These are phyloP conservation scores for Hyla sarda DNA, from an alignment of 2,113 vertebrate genomes.

Conservation along the genomic window DNA sequence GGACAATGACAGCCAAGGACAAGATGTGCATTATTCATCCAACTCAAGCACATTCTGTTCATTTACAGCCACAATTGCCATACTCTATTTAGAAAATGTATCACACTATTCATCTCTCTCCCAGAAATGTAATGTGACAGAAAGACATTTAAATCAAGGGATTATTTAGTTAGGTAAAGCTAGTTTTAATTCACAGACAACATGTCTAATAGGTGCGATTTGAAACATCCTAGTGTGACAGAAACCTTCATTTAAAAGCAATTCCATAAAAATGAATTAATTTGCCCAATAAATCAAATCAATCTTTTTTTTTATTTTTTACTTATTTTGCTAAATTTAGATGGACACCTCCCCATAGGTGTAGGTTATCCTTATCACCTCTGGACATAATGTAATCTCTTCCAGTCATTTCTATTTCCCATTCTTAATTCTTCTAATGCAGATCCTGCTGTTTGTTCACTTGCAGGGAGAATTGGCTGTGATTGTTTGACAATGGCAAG, in stretches of 20 bases:
- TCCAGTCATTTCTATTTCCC: conserved; percentile 33
- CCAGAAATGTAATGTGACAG: conserved; percentile 37
- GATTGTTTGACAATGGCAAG: conserved; percentile 50
- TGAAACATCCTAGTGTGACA: conserved; percentile 8
- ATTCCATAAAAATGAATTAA: conserved; percentile 53
- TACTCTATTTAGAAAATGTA: conserved; percentile 38
- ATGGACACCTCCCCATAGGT: conserved; percentile 57
- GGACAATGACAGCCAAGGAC: conserved; percentile 21
- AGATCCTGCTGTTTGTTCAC: conserved; percentile 49
- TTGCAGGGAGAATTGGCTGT: conserved; percentile 42
- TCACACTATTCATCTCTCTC: conserved; percentile 15
- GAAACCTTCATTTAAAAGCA: conserved; percentile 53
- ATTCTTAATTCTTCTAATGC: conserved; percentile 53
- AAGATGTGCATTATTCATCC: conserved; percentile 7
- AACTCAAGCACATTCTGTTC: conserved; percentile 20
- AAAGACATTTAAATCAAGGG: conserved; percentile 47
- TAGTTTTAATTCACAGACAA: conserved; percentile 33
- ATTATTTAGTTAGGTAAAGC: conserved; percentile 35
- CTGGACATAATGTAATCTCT: conserved; percentile 56
- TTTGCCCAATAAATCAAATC: conserved; percentile 52
- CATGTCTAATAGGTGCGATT: conserved; percentile 47
- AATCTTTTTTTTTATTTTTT: conserved; percentile 10
- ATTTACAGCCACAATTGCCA: conserved; percentile 36
- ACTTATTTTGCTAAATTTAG: conserved; percentile 55
- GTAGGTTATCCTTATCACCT: conserved; percentile 46